Percentiles rank a stretch among this genome's conserved stretches.
These are phyloP conservation scores for Hemithea aestivaria DNA, from an alignment of 2,888 invertebrate genomes.

Conservation along the genomic window DNA sequence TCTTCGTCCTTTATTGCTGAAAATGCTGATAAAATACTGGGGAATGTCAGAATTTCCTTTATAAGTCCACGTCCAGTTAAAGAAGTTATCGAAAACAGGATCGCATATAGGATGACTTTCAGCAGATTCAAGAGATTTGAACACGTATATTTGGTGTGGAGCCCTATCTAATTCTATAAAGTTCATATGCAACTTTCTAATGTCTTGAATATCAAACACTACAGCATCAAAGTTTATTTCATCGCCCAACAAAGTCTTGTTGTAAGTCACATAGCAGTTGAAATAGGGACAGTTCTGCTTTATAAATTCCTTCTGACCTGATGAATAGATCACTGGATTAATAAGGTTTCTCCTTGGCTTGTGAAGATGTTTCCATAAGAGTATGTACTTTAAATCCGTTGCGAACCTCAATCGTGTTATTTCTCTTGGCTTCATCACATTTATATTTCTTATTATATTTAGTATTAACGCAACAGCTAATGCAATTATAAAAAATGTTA, in stretches of 20 bases:
- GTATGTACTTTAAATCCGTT: constrained; percentile 62
- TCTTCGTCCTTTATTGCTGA: constrained; percentile 33
- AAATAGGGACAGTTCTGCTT: constrained; percentile 52
- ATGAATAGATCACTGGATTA: constrained; percentile 28
- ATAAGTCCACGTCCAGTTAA: constrained; percentile 71
- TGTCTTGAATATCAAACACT: constrained; percentile 48
- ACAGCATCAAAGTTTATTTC: constrained; percentile 58
- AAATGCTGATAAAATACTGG: constrained; percentile 53
- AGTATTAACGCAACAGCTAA: constrained; percentile 42
- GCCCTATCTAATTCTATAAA: constrained; percentile 42
- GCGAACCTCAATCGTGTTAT: constrained; percentile 32
- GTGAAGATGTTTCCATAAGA: constrained; percentile 50
- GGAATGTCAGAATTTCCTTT: constrained; percentile 59
- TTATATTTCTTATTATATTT: constrained; percentile 27
- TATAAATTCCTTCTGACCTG: constrained; percentile 53
- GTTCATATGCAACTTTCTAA: constrained; percentile 34
- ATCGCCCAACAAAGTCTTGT: constrained; percentile 37
- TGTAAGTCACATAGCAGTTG: constrained; percentile 62
- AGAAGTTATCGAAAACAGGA: constrained; percentile 52
- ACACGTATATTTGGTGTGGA: constrained; percentile 54
- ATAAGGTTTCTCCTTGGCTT: constrained; percentile 24
- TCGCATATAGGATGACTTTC: constrained; percentile 52
- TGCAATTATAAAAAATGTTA: constrained; percentile 27
- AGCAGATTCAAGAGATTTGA: constrained; percentile 53
- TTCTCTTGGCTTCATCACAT: constrained; percentile 4